These are phyloP conservation scores for Cantharis rufa DNA, from an alignment of 2,888 invertebrate genomes.

Conservation along the genomic window DNA sequence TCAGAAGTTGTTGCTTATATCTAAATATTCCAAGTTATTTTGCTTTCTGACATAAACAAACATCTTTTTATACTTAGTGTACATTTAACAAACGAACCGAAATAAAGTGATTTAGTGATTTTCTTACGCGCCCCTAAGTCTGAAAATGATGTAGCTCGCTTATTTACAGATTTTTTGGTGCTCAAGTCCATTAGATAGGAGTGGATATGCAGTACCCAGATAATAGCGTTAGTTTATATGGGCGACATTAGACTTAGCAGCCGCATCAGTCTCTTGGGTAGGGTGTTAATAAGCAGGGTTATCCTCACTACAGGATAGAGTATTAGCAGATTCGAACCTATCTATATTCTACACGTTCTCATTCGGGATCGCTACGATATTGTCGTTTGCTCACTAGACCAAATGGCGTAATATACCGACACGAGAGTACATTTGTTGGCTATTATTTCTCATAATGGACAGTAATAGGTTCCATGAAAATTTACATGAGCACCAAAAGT, in stretches of 20 bases:
- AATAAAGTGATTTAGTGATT: conserved; percentile 32
- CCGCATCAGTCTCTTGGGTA: conserved; percentile 35
- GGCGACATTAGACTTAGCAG: conserved; percentile 31
- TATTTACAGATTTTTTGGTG: conserved; percentile 27
- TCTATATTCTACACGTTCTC: conserved; percentile 30
- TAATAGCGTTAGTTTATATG: conserved; percentile 31
- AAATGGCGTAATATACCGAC: conserved; percentile 36
- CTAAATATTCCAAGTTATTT: conserved; percentile 8
- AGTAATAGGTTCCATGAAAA: conserved; percentile 25
- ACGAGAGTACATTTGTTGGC: conserved; percentile 22
- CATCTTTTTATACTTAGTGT: conserved; percentile 26
- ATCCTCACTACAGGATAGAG: conserved; percentile 32
- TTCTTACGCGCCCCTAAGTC: conserved; percentile 30
- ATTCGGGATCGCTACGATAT: conserved; percentile 30
- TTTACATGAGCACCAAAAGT: neutral
- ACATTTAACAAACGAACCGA: conserved; percentile 30
- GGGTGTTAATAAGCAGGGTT: conserved; percentile 39
- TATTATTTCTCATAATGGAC: conserved; percentile 32
- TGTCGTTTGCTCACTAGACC: conserved; percentile 39
- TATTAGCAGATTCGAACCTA: conserved; percentile 29
- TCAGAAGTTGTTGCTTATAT: neutral
- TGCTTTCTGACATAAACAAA: conserved; percentile 27
- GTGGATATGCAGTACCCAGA: conserved; percentile 23
- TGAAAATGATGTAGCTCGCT: conserved; percentile 26
- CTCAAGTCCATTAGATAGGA: conserved; percentile 33